A percentile compares a stretch with the other conserved stretches of the same genome.
phyloP scores from a whole-genome alignment of 2,797 vertebrate genomes.

The Clarias platycephalus region DNA sequence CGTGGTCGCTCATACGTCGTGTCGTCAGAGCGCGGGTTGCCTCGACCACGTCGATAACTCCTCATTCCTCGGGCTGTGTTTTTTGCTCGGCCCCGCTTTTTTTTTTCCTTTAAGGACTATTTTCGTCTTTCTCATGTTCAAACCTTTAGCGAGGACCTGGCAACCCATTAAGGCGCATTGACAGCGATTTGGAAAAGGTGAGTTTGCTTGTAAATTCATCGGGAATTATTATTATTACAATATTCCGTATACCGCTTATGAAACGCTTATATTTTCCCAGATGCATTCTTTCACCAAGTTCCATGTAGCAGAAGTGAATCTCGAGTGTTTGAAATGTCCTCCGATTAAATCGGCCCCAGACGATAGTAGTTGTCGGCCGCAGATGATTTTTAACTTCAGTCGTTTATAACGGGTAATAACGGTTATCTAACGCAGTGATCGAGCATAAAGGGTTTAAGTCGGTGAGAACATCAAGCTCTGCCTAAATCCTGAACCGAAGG shows the following conservation, averaged over 20 bases:
- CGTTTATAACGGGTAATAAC: background rate
- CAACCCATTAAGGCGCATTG: slow-evolving; percentile 57
- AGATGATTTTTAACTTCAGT: slow-evolving; percentile 30
- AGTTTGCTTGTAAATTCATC: slow-evolving; percentile 49
- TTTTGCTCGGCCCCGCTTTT: slow-evolving; percentile 4
- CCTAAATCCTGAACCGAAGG: slow-evolving; percentile 5
- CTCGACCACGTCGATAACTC: slow-evolving; percentile 28
- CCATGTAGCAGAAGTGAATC: background rate
- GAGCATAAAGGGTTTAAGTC: background rate
- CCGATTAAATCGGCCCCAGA: slow-evolving; percentile 6
- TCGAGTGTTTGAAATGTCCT: background rate
- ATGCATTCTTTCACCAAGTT: background rate
- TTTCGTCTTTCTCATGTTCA: background rate
- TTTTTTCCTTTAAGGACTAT: background rate
- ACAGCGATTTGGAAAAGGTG: slow-evolving; percentile 58
- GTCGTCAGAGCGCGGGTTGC: slow-evolving; percentile 57
- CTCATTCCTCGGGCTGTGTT: slow-evolving; percentile 1
- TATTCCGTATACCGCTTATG: background rate
- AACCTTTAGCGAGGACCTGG: slow-evolving; percentile 33
- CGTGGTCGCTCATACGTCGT: slow-evolving; percentile 41
- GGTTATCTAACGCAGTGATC: slow-evolving; percentile 16
- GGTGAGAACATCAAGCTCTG: background rate
- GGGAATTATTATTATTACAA: slow-evolving; percentile 14
- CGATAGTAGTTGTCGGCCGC: slow-evolving; percentile 39
- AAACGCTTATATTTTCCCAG: background rate